Percentiles rank a stretch among this genome's conserved stretches.
phyloP scores from a whole-genome alignment of 2,113 vertebrate genomes.

The Bos taurus region ARS-UCD2.0 NC_037332.1:97001001-97001500 shows the following conservation, averaged over 20 bases:
- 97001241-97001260: neutral
- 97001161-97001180: neutral
- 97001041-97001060: neutral
- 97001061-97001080: neutral
- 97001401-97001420: neutral
- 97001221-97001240: neutral
- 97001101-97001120: neutral
- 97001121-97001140: constrained; percentile 4
- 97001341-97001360: neutral
- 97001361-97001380: neutral
- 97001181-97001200: neutral
- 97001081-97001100: constrained; percentile 21
- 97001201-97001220: neutral
- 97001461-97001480: neutral
- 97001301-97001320: neutral
- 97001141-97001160: neutral
- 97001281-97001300: neutral
- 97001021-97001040: neutral
- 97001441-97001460: neutral
- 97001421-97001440: neutral
- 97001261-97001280: neutral
- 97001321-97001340: neutral
- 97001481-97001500: neutral
- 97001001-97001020: neutral
- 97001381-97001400: neutral